Percentiles rank a stretch among this genome's conserved stretches.
phyloP scores from a whole-genome alignment of 2,888 invertebrate species.

The Scaptomyza tumidula region DNA sequence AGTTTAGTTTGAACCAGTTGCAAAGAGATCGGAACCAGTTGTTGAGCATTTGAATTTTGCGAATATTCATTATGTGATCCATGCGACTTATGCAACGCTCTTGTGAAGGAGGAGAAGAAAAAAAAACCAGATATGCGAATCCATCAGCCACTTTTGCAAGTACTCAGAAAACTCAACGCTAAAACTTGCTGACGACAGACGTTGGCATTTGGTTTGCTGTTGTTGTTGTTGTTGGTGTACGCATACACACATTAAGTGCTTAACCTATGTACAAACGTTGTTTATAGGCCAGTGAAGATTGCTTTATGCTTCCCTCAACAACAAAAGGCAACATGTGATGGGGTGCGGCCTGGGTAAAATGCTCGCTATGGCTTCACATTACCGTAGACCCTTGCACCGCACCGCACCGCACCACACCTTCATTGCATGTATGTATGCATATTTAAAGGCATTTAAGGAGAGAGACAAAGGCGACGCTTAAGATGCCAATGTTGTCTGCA shows the following conservation, averaged over 20 bases:
- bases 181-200: constrained; percentile 53
- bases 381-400: constrained; percentile 13
- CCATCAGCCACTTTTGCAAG: constrained; percentile 37
- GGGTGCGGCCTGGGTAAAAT: constrained; percentile 46
- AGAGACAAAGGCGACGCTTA: constrained; percentile 46
- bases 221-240: constrained; percentile 39
- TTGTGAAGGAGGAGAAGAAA: background rate
- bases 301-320: constrained; percentile 37
- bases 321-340: constrained; percentile 19
- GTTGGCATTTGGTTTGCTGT: constrained; percentile 38
- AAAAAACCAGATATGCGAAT: constrained; percentile 39
- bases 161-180: constrained; percentile 39
- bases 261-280: constrained; percentile 36
- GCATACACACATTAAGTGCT: constrained; percentile 45
- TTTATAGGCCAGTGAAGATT: constrained; percentile 47
- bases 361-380: constrained; percentile 60
- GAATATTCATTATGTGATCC: constrained; percentile 16
- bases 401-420: background rate
- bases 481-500: constrained; percentile 51
- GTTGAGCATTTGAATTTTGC: constrained; percentile 18
- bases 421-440: constrained; percentile 4
- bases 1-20: constrained; percentile 16
- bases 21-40: constrained; percentile 14
- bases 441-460: constrained; percentile 20
- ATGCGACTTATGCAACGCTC: constrained; percentile 42